Evolutionary conservation across 2,113 vertebrate species (phyloP).

Genomic region (Xiphophorus couchianus): DNA sequence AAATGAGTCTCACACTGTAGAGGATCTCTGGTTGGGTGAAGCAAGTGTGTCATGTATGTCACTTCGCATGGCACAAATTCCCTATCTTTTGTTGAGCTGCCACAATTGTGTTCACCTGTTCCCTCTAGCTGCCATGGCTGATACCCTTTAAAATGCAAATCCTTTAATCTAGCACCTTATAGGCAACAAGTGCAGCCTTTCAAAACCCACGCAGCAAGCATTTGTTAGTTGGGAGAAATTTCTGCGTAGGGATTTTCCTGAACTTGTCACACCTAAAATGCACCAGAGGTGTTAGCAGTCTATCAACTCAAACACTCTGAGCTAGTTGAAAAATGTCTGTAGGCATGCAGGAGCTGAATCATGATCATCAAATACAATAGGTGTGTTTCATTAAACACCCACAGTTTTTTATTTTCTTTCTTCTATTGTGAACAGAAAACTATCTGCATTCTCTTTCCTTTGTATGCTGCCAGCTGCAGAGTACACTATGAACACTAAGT

Average conservation of each 20-base stretch:
- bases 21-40: slow-evolving; percentile 30
- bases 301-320: slow-evolving; percentile 1
- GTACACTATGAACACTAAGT: neutral
- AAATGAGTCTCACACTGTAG: slow-evolving; percentile 27
- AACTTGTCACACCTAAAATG: neutral
- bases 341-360: neutral
- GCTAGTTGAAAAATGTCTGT: neutral
- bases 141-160: slow-evolving; percentile 69
- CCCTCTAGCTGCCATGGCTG: slow-evolving; percentile 42
- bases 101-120: slow-evolving; percentile 36
- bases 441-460: neutral
- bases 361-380: neutral
- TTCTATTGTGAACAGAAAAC: neutral
- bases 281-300: neutral
- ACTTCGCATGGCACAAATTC: slow-evolving; percentile 33
- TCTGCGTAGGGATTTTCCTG: slow-evolving; percentile 17
- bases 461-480: neutral
- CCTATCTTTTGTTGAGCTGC: slow-evolving; percentile 50
- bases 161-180: slow-evolving; percentile 50
- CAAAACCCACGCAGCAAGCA: slow-evolving; percentile 20
- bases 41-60: slow-evolving; percentile 50
- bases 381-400: neutral
- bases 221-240: slow-evolving; percentile 11
- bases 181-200: slow-evolving; percentile 50
- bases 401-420: neutral